Percentiles rank a stretch among this genome's conserved stretches.
phyloP scores from a whole-genome alignment of 2,797 vertebrate genomes.

The Austrolebias charrua region DNA sequence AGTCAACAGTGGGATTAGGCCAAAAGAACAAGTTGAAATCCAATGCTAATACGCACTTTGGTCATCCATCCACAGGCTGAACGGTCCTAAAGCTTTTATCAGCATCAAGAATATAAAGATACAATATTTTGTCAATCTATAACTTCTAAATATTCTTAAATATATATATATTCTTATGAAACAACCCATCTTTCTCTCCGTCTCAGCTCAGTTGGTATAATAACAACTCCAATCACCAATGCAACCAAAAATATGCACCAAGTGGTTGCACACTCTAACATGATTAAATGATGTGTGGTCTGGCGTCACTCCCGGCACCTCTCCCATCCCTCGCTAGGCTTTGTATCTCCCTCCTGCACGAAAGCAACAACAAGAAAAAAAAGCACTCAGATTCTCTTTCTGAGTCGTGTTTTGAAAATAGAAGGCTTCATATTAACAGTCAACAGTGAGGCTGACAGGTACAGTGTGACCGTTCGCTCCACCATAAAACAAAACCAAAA shows the following conservation, averaged over 20 bases:
- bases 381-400: slow-evolving; percentile 56
- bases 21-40: slow-evolving; percentile 68
- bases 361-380: slow-evolving; percentile 26
- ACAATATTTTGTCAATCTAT: slow-evolving; percentile 15
- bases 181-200: slow-evolving; percentile 15
- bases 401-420: slow-evolving; percentile 74
- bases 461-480: slow-evolving; percentile 52
- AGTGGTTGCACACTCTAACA: slow-evolving; percentile 74
- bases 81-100: slow-evolving; percentile 40
- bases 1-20: slow-evolving; percentile 78
- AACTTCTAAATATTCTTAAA: slow-evolving; percentile 4
- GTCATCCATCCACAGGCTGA: slow-evolving; percentile 57
- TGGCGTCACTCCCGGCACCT: slow-evolving; percentile 76
- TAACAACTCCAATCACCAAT: slow-evolving; percentile 71
- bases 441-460: slow-evolving; percentile 73
- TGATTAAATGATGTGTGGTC: slow-evolving; percentile 79
- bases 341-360: slow-evolving; percentile 55
- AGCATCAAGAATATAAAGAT: slow-evolving; percentile 18
- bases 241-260: slow-evolving; percentile 68
- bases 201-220: slow-evolving; percentile 50
- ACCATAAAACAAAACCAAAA: not conserved
- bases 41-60: slow-evolving; percentile 68
- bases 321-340: slow-evolving; percentile 58
- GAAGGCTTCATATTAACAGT: slow-evolving; percentile 70
- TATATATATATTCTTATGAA: not conserved